Evolutionary conservation across 2,797 vertebrate species (phyloP).

Genomic region (Bradypodion pumilum): DNA sequence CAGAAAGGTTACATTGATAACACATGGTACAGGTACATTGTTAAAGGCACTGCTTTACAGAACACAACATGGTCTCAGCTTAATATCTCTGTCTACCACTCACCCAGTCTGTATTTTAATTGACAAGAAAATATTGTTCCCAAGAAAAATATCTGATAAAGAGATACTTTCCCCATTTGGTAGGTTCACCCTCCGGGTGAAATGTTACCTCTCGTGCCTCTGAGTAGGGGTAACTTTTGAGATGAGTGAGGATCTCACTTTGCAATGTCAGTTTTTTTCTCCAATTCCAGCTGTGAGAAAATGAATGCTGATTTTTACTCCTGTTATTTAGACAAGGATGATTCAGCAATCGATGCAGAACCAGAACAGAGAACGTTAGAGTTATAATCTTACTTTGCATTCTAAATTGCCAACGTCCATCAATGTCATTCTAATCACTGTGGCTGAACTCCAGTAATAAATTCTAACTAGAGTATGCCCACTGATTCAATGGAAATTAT

Average conservation of each 20-base stretch:
- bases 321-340: not conserved
- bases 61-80: not conserved
- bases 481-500: no score
- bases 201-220: not conserved
- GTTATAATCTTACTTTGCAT: not conserved
- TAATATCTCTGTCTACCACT: no score
- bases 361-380: not conserved
- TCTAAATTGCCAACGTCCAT: not conserved
- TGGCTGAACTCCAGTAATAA: not conserved
- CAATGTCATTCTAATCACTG: not conserved
- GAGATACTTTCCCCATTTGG: not conserved
- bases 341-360: not conserved
- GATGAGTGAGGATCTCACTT: no score
- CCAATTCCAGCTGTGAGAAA: not conserved
- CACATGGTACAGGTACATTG: no score
- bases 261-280: not conserved
- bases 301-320: not conserved
- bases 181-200: not conserved
- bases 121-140: not conserved
- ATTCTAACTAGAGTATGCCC: no score
- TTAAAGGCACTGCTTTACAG: no score
- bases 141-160: not conserved
- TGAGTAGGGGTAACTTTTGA: not conserved
- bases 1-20: no score
- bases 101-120: not conserved